Evolutionary conservation across 2,888 invertebrate genomes (phyloP).

Genomic region (Polyploca ridens): DNA sequence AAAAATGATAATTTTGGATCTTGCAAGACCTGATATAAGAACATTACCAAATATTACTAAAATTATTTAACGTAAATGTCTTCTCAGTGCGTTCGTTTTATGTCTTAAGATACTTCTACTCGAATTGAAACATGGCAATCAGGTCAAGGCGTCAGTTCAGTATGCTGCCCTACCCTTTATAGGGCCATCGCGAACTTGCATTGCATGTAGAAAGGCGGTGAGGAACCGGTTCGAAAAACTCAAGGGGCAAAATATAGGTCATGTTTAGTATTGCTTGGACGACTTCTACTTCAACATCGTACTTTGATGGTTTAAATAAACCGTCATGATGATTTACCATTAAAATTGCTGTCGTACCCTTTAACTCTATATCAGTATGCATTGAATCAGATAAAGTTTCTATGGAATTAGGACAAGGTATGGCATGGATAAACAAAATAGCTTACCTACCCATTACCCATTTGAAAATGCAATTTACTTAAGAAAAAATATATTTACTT

Average conservation of each 20-base stretch:
- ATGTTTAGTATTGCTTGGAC: background rate
- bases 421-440: too few species aligned
- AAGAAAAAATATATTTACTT: too few species aligned
- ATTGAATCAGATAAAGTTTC: background rate
- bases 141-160: conserved; percentile 46
- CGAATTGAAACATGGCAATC: conserved; percentile 4
- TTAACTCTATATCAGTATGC: too few species aligned
- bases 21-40: background rate
- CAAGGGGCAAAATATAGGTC: conserved; percentile 5
- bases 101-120: background rate
- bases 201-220: conserved; percentile 9
- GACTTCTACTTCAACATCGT: background rate
- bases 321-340: background rate
- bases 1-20: background rate
- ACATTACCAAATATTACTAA: background rate
- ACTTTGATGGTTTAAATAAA: background rate
- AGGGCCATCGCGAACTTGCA: conserved; percentile 21
- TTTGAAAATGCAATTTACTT: too few species aligned
- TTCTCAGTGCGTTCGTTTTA: background rate
- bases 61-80: too few species aligned
- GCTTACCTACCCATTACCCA: too few species aligned
- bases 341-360: too few species aligned
- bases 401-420: too few species aligned
- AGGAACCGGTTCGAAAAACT: conserved; percentile 9
- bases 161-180: conserved; percentile 38